These are phyloP conservation scores for Alca torda DNA, from an alignment of 2,797 vertebrate species.

Conservation along the genomic window DNA sequence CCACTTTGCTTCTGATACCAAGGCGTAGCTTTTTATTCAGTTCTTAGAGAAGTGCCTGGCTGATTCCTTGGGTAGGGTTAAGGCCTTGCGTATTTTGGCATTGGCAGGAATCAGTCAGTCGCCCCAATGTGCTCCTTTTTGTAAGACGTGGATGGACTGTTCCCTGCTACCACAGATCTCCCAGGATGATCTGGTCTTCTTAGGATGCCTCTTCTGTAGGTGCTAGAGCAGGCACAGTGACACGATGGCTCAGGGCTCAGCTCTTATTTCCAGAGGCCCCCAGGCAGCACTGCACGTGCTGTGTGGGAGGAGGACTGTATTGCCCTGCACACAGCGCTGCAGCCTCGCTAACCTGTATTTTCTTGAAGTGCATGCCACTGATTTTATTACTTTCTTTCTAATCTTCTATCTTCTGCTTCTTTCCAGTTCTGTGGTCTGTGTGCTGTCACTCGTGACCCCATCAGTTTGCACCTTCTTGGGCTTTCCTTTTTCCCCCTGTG, in stretches of 20 bases:
- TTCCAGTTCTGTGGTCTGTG: slow-evolving; percentile 55
- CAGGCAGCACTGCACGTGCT: background rate
- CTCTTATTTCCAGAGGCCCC: background rate
- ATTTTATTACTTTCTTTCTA: slow-evolving; percentile 5
- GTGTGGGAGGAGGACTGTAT: background rate
- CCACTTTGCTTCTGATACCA: background rate
- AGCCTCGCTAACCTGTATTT: background rate
- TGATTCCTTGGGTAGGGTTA: background rate
- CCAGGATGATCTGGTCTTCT: background rate
- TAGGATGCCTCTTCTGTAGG: background rate
- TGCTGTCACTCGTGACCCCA: slow-evolving; percentile 23
- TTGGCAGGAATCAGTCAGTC: background rate
- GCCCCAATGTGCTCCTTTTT: background rate
- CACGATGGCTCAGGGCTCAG: background rate
- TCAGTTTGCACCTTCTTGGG: slow-evolving; percentile 16
- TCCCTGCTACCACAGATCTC: background rate
- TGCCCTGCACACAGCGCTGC: background rate
- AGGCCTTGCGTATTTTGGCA: background rate
- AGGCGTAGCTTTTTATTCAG: background rate
- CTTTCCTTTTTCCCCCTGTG: slow-evolving; percentile 14
- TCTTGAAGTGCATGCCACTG: background rate
- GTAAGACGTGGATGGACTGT: background rate
- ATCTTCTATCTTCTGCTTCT: slow-evolving; percentile 59
- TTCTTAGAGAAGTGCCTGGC: background rate
- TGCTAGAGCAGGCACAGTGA: background rate